A percentile compares a stretch with the other conserved stretches of the same genome.
Evolutionary conservation across 2,113 vertebrate species (phyloP).

Genomic region (Nannospalax galili): DNA sequence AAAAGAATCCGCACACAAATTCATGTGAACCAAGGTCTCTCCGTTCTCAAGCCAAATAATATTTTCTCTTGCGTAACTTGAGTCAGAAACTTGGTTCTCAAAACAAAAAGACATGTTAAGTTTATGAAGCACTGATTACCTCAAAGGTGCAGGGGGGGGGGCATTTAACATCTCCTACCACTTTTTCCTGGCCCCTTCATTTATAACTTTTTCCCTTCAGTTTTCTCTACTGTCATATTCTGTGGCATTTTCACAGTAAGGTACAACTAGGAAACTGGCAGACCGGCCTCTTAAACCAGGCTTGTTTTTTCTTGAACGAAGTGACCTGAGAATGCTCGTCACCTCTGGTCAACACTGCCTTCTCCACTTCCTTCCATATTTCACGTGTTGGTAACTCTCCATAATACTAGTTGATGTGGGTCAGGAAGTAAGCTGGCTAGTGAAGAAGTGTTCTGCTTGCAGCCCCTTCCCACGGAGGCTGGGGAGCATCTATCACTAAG

Average conservation of each 20-base stretch:
- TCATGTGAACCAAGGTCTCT: constrained; percentile 56
- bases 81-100: constrained; percentile 51
- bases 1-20: constrained; percentile 63
- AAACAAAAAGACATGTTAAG: constrained; percentile 67
- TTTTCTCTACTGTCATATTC: constrained; percentile 56
- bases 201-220: neutral
- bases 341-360: neutral
- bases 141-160: constrained; percentile 54
- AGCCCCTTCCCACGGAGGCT: neutral
- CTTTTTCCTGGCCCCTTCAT: constrained; percentile 38
- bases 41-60: constrained; percentile 67
- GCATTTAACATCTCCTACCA: constrained; percentile 33
- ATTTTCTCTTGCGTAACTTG: constrained; percentile 65
- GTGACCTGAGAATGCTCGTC: constrained; percentile 32
- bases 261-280: constrained; percentile 65
- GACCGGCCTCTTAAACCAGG: constrained; percentile 59
- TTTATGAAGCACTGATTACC: constrained; percentile 69
- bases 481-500: neutral
- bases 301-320: constrained; percentile 64
- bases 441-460: neutral
- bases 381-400: neutral
- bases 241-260: constrained; percentile 63
- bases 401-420: neutral
- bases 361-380: constrained; percentile 58
- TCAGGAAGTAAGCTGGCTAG: neutral